These are phyloP conservation scores for Hecatera dysodea DNA, from an alignment of 2,888 invertebrate species.

Conservation along the genomic window DNA sequence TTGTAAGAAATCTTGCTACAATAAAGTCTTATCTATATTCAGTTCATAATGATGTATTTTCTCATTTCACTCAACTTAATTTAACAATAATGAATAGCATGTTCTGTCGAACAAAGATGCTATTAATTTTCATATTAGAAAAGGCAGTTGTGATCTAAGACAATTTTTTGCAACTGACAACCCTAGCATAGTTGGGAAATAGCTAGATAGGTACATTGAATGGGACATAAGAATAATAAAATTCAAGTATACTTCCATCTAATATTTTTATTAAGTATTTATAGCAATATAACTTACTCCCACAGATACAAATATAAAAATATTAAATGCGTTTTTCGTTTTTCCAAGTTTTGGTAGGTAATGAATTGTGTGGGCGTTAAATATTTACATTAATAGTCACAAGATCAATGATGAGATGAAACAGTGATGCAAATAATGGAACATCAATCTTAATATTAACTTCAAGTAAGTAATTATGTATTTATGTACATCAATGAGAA, in stretches of 20 bases:
- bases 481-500: conserved; percentile 80
- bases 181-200: too few species aligned
- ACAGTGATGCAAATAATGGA: conserved; percentile 72
- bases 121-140: not conserved
- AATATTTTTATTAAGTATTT: conserved; percentile 90
- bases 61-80: too few species aligned
- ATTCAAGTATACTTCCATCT: conserved; percentile 77
- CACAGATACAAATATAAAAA: conserved; percentile 88
- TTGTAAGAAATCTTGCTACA: too few species aligned
- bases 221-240: conserved; percentile 48
- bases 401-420: conserved; percentile 71
- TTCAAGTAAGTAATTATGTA: conserved; percentile 68
- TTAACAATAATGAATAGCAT: too few species aligned
- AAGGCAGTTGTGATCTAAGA: not conserved
- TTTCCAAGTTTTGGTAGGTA: conserved; percentile 82
- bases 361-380: conserved; percentile 83
- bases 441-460: conserved; percentile 77
- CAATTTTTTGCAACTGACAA: not conserved
- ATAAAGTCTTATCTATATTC: too few species aligned
- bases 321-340: conserved; percentile 86
- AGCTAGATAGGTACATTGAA: not conserved
- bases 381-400: conserved; percentile 81
- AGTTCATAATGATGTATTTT: too few species aligned
- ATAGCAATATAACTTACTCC: conserved; percentile 71
- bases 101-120: too few species aligned